Evolutionary conservation across 2,113 vertebrate genomes (phyloP).

Genomic region (Lathamus discolor): DNA sequence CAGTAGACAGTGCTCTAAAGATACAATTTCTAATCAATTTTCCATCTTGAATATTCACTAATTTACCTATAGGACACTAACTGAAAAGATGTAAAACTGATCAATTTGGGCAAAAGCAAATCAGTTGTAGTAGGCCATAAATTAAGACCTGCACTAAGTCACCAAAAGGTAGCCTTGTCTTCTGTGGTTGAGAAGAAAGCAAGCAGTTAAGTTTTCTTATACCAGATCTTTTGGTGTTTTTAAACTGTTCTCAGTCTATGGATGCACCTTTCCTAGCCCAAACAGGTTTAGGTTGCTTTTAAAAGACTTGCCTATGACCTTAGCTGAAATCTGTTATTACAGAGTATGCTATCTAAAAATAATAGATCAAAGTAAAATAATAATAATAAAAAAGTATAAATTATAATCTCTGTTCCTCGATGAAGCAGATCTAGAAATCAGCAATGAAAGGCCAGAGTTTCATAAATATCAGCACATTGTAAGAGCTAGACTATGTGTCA

Average conservation of each 20-base stretch:
- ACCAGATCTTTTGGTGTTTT: background rate
- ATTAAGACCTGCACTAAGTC: background rate
- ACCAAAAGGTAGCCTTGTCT: background rate
- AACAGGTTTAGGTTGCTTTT: background rate
- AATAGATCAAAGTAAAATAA: conserved; percentile 39
- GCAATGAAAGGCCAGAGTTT: conserved; percentile 87
- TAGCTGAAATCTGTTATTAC: no score
- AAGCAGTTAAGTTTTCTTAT: background rate
- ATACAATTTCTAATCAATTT: background rate
- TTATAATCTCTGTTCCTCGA: conserved; percentile 78
- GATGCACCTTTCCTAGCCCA: background rate
- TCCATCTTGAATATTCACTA: background rate
- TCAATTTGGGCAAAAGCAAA: background rate
- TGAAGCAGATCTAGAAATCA: conserved; percentile 98
- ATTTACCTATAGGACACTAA: background rate
- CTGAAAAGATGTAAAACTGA: background rate
- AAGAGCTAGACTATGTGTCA: conserved; percentile 74
- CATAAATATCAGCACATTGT: conserved; percentile 76
- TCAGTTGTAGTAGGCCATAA: background rate
- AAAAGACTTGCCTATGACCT: background rate
- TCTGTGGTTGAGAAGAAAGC: background rate
- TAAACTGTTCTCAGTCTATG: background rate
- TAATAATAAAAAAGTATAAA: background rate
- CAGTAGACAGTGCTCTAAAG: background rate
- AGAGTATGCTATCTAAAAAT: background rate